These are phyloP conservation scores for Batillaria attramentaria DNA, from an alignment of 1,140 invertebrate genomes.

Conservation along the genomic window DNA sequence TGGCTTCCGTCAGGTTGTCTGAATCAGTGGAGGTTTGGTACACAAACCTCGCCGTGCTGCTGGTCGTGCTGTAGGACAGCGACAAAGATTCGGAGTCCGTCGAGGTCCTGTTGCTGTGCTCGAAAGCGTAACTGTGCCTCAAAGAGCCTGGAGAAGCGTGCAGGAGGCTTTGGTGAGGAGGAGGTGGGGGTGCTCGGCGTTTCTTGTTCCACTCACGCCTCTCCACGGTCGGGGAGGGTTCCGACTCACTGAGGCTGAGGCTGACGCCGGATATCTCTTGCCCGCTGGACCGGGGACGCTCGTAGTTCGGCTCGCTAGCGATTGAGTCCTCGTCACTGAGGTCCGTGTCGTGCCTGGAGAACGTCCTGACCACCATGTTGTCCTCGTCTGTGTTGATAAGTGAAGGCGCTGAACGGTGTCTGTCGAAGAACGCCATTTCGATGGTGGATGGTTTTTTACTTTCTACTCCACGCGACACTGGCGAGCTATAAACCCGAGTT, in stretches of 20 bases:
- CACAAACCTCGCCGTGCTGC: background rate
- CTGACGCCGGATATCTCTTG: background rate
- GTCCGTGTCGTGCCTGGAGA: background rate
- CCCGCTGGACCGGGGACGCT: background rate
- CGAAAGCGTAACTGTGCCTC: constrained; percentile 9
- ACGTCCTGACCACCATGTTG: background rate
- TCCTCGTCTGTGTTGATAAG: background rate
- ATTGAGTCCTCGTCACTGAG: constrained; percentile 26
- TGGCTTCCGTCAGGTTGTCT: constrained; percentile 12
- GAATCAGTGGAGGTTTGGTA: constrained; percentile 30
- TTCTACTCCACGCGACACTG: too few relatives aligned
- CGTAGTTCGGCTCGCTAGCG: constrained; percentile 7
- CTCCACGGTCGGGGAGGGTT: constrained; percentile 13
- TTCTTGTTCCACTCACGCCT: background rate
- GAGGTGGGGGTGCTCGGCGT: constrained; percentile 9
- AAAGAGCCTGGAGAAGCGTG: background rate
- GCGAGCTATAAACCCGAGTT: too few relatives aligned
- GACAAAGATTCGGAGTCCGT: constrained; percentile 15
- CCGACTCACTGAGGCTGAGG: constrained; percentile 19
- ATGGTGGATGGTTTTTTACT: too few relatives aligned
- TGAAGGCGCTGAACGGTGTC: constrained; percentile 18
- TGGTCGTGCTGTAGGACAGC: background rate
- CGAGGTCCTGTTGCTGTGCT: constrained; percentile 12
- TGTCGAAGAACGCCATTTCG: constrained; percentile 26
- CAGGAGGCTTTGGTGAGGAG: background rate